Evolutionary conservation across 2,113 vertebrate genomes (phyloP).

Genomic region (Ia io): DNA sequence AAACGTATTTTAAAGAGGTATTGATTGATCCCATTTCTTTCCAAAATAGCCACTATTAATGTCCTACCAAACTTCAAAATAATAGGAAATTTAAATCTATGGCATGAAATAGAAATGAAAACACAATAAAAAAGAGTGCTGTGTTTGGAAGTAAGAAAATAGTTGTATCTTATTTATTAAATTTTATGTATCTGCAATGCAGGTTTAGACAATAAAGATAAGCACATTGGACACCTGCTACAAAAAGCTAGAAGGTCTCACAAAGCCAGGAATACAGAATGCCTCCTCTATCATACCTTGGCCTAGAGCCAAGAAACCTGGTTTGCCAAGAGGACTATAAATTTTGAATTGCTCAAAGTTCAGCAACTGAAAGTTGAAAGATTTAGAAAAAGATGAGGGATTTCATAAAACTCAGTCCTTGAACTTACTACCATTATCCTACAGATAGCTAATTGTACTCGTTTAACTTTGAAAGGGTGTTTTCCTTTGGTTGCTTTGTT

Average conservation of each 20-base stretch:
- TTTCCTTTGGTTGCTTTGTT: slow-evolving; percentile 33
- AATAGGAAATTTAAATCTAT: not conserved
- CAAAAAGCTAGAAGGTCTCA: not conserved
- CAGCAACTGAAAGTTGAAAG: not conserved
- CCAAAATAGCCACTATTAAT: not conserved
- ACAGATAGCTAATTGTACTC: not conserved
- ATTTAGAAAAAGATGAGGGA: not conserved
- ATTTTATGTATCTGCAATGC: not conserved
- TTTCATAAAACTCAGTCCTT: not conserved
- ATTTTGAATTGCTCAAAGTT: not conserved
- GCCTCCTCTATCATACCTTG: not conserved
- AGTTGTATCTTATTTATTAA: not conserved
- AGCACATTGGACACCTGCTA: not conserved
- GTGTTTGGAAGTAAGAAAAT: slow-evolving; percentile 25
- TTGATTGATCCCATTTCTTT: not conserved
- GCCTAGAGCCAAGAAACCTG: not conserved
- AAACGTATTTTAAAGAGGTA: not conserved
- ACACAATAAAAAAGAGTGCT: not conserved
- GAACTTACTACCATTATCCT: not conserved
- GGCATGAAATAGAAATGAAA: slow-evolving; percentile 14
- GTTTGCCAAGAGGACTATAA: not conserved
- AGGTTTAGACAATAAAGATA: slow-evolving; percentile 24
- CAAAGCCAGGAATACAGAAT: not conserved
- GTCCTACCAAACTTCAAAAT: not conserved
- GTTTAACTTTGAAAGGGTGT: not conserved